phyloP scores from a whole-genome alignment of 2,113 vertebrate genomes.

The Xiphorhynchus elegans region DNA sequence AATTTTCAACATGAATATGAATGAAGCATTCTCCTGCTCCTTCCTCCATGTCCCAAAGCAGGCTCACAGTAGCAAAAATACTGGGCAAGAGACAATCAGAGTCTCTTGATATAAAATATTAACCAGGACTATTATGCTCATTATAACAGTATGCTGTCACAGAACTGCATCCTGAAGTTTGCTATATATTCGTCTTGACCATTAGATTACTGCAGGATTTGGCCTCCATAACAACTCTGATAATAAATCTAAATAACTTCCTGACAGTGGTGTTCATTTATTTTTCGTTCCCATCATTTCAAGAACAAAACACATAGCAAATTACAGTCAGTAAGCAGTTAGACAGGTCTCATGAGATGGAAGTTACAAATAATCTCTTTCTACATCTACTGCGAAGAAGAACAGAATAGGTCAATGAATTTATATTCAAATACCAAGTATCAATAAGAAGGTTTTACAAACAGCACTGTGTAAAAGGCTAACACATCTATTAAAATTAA shows the following conservation, averaged over 20 bases:
- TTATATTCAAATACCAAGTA: not conserved
- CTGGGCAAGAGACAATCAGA: not conserved
- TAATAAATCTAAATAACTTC: not conserved
- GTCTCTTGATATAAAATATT: not conserved
- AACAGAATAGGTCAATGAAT: not conserved
- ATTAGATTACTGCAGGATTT: not conserved
- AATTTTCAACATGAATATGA: constrained; percentile 8
- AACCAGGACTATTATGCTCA: not conserved
- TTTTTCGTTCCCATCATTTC: constrained; percentile 17
- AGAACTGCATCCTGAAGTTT: not conserved
- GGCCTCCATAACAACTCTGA: not conserved
- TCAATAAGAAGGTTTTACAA: not conserved
- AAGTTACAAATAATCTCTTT: constrained; percentile 41
- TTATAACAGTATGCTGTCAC: not conserved
- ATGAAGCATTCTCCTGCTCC: not conserved
- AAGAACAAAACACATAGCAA: constrained; percentile 33
- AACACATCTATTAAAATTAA: not conserved
- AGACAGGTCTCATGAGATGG: constrained; percentile 12
- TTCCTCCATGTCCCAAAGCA: not conserved
- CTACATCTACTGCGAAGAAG: constrained; percentile 22
- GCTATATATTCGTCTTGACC: not conserved
- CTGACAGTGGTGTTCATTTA: not conserved
- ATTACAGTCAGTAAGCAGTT: constrained; percentile 27
- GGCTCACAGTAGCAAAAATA: not conserved
- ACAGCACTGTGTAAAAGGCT: not conserved